Evolutionary conservation across 2,797 vertebrate genomes (phyloP), one percentile per base, ranked within the genome.

Genomic region (Tachyglossus aculeatus): DNA sequence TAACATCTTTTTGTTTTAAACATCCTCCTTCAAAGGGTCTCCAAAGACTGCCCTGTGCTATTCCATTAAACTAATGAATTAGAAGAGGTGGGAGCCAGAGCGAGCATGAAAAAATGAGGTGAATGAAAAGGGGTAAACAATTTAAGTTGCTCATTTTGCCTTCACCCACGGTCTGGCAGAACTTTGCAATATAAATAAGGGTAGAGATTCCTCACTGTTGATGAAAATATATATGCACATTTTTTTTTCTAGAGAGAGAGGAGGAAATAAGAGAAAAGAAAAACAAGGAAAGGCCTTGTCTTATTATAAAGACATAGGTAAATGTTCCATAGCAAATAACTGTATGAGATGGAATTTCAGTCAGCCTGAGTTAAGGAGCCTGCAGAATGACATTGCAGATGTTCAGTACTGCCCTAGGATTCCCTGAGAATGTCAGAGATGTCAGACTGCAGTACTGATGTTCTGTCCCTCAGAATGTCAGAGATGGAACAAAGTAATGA

Each of bases 401-500:
- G 74, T 48, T 61, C 37, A 43, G n/a, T 14, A 56, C 8, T 51
- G 33, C 60, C 38, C 39, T 29, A 52, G 57, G 31, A 19, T 18
- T 77, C 59, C n/a, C 19, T 33, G 43, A 56, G 62, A 77, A n/a
- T n/a, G n/a, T n/a, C n/a, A n/a, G n/a, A n/a, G n/a, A n/a, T n/a
- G n/a, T n/a, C n/a, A n/a, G n/a, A n/a, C n/a, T n/a, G n/a, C n/a
- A n/a, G n/a, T n/a, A n/a, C n/a, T n/a, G n/a, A n/a, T n/a, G n/a
- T n/a, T n/a, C n/a, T n/a, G n/a, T n/a, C n/a, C n/a, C n/a, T n/a
- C n/a, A n/a, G n/a, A 81, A 79, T 68, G 63, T 75, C 72, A 78
- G 24, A 70, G 53, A 32, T 60, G 50, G 36, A 15, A 40, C 25
- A 71, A 40, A 50, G 51, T 79, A 67, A 81, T 76, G 82, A 72